A percentile compares a stretch with the other conserved stretches of the same genome.
These are phyloP conservation scores for Drosophila azteca DNA, from an alignment of 1,140 invertebrate genomes.

Conservation along the genomic window DNA sequence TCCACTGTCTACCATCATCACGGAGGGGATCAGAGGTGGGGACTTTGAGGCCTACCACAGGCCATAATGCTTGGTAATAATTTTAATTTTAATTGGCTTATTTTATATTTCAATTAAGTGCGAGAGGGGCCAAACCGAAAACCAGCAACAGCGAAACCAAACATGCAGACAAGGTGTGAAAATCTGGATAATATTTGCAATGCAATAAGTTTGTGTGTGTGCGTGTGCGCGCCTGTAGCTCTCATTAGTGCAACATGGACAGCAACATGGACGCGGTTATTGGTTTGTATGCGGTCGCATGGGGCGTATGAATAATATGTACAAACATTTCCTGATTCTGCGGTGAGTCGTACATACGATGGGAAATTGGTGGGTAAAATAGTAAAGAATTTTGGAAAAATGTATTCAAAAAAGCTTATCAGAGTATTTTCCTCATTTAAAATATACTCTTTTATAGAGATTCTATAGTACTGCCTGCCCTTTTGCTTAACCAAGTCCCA, in stretches of 20 bases:
- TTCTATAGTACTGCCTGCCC: background rate
- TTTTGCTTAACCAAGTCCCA: background rate
- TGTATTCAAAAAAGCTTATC: background rate
- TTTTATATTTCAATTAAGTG: conserved; percentile 61
- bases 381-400: background rate
- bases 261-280: conserved; percentile 9
- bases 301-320: conserved; percentile 45
- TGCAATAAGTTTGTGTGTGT: conserved; percentile 18
- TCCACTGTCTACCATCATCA: conserved; percentile 50
- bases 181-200: conserved; percentile 49
- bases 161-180: conserved; percentile 54
- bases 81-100: conserved; percentile 68
- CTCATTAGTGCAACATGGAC: conserved; percentile 43
- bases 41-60: conserved; percentile 5
- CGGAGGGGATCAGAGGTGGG: background rate
- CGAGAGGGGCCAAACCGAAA: conserved; percentile 35
- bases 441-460: background rate
- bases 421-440: background rate
- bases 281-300: conserved; percentile 37
- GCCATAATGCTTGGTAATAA: conserved; percentile 49
- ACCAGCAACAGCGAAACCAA: conserved; percentile 52
- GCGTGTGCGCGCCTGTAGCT: conserved; percentile 17
- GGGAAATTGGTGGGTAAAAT: too few relatives aligned
- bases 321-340: conserved; percentile 10
- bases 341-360: background rate